Conservation (phyloP, 2,888 invertebrate species). For the Sympetrum striolatum region DNA sequence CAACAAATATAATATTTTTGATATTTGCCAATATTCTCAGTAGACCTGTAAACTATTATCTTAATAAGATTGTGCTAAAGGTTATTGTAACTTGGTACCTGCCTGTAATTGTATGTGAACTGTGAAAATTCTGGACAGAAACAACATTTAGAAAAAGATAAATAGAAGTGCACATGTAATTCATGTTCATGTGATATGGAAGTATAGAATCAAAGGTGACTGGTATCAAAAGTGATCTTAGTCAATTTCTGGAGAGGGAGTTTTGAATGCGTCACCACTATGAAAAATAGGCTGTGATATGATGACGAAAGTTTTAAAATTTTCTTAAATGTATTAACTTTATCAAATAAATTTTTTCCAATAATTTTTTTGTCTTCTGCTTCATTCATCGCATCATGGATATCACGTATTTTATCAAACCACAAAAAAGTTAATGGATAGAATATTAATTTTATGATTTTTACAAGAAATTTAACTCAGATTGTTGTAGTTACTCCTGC, state of each 20-base stretch:
- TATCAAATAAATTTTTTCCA: neutral
- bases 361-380: neutral
- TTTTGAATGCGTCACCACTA: neutral
- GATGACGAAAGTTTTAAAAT: neutral
- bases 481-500: too few species aligned
- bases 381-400: too few species aligned
- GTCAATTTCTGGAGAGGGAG: too few species aligned
- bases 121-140: neutral
- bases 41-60: neutral
- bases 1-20: neutral
- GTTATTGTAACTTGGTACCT: neutral
- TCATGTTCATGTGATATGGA: neutral
- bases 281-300: neutral
- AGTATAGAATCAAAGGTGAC: neutral
- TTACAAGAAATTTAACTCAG: too few species aligned
- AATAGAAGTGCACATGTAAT: too few species aligned
- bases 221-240: neutral
- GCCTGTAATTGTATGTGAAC: neutral
- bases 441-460: too few species aligned
- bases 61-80: neutral
- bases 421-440: too few species aligned
- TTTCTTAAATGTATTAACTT: slow-evolving; percentile 1
- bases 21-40: neutral
- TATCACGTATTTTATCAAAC: too few species aligned
- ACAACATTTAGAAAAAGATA: neutral